Base-by-base conservation (phyloP, 2,797 vertebrate species). In the Telmatherina bonti region DNA sequence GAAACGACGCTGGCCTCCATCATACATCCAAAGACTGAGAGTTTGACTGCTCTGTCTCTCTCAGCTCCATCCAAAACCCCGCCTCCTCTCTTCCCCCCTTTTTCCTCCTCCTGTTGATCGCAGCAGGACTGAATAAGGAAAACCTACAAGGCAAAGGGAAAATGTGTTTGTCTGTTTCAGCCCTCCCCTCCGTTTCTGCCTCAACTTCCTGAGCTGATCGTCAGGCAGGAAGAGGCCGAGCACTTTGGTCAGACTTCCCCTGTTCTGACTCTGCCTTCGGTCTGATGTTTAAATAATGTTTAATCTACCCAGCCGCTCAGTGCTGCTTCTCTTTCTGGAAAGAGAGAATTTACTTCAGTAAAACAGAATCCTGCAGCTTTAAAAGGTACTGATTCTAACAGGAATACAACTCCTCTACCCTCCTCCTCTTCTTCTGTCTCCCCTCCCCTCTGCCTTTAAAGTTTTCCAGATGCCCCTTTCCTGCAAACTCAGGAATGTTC, bases 1-100 rank as follows among this genome's bases (percentile, higher is more conserved):
- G 85, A 62, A 76, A 72, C 74, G 1, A 75, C 31, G 65, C 78
- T 84, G 67, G 73, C 83, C 70, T 93, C 91, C 92, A 91, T 93
- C 76, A 80, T 85, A 70, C 35, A 29, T 85, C 79, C 74, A 45
- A 62, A 41, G 67, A 62, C 31, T 68, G 72, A 66, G 22, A 65
- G 60, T 67, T 65, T 1, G 35, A 20, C 71, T 70, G 30, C 62
- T 81, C n/a, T 49, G 49, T 49, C 27, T 68, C 45, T 72, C 64
- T 77, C 29, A 26, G 72, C 74, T 84, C 84, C 87, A 88, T 88
- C 7, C 1, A 71, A 76, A 79, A 68, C 83, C 53, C 88, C 88
- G 62, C 91, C 91, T 90, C 63, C 64, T 69, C 62, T 71, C 35
- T 31, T 59, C 61, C 79, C 79, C 63, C 30, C 60, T 41, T 67